Evolutionary conservation across 1,140 invertebrate genomes (phyloP).

Genomic region (Brachionus manjavacas): DNA sequence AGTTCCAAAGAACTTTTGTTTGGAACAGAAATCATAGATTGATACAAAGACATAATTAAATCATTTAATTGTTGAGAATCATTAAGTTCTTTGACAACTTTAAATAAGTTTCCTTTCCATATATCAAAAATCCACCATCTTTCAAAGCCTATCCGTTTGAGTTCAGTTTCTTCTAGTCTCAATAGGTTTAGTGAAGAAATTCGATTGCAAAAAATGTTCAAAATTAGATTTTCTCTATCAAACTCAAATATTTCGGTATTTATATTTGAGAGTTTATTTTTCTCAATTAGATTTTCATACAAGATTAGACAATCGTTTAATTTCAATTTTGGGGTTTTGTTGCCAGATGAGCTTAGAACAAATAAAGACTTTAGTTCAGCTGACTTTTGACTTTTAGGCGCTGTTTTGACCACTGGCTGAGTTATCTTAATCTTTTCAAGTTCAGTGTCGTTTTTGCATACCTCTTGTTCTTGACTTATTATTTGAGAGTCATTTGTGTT

Average conservation of each 20-base stretch:
- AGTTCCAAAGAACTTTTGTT: neutral
- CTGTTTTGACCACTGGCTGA: neutral
- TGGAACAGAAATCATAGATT: neutral
- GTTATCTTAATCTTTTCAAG: neutral
- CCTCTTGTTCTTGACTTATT: neutral
- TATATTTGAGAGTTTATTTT: conserved; percentile 7
- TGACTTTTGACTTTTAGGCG: neutral
- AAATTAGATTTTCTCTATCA: neutral
- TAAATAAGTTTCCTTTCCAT: conserved; percentile 34
- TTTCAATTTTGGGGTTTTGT: neutral
- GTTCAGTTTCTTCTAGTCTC: neutral
- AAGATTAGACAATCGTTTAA: neutral
- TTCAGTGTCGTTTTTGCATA: neutral
- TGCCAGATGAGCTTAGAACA: neutral
- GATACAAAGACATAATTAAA: neutral
- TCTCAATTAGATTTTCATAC: neutral
- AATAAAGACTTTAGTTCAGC: neutral
- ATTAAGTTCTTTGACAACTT: conserved; percentile 17
- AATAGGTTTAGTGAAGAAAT: neutral
- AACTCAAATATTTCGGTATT: neutral
- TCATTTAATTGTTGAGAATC: neutral
- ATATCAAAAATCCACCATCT: conserved; percentile 40
- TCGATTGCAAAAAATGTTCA: conserved; percentile 14
- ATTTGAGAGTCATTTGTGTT: neutral
- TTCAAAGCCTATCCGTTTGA: neutral